These are phyloP conservation scores for Calameuta idolon DNA, from an alignment of 2,888 invertebrate genomes.

Conservation along the genomic window DNA sequence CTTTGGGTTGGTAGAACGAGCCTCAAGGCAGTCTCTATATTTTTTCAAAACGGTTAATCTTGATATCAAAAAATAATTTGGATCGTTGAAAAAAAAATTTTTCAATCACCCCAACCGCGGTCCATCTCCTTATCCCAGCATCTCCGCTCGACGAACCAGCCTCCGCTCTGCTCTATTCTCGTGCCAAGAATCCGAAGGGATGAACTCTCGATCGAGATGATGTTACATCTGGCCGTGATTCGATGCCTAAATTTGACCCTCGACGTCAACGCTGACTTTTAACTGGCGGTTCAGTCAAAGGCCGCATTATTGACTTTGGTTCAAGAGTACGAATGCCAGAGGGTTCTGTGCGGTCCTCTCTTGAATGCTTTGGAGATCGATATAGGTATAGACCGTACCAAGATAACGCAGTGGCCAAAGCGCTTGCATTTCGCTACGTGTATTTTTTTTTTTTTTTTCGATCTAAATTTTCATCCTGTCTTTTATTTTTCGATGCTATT, in stretches of 20 bases:
- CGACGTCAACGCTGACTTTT: slow-evolving; percentile 57
- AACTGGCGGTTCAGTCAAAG: slow-evolving; percentile 56
- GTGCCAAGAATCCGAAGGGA: not conserved
- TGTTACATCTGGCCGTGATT: slow-evolving; percentile 14
- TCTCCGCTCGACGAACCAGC: too few species aligned
- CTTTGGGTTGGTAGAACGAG: not conserved
- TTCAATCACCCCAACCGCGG: too few species aligned
- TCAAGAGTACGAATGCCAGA: slow-evolving; percentile 52
- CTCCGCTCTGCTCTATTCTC: not conserved
- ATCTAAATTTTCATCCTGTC: not conserved
- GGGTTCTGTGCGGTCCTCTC: slow-evolving; percentile 3
- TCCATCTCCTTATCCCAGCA: too few species aligned
- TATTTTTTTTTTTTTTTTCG: not conserved
- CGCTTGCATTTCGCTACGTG: not conserved
- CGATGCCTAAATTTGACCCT: slow-evolving; percentile 58
- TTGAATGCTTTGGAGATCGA: not conserved
- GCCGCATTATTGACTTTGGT: slow-evolving; percentile 57
- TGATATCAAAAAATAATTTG: not conserved
- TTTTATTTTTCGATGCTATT: not conserved
- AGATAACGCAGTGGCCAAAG: not conserved
- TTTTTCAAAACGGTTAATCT: not conserved
- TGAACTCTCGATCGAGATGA: not conserved
- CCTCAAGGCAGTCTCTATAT: not conserved
- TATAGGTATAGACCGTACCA: not conserved
- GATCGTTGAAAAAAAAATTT: not conserved